Evolutionary conservation across 2,113 vertebrate species (phyloP).

Genomic region (Excalfactoria chinensis): DNA sequence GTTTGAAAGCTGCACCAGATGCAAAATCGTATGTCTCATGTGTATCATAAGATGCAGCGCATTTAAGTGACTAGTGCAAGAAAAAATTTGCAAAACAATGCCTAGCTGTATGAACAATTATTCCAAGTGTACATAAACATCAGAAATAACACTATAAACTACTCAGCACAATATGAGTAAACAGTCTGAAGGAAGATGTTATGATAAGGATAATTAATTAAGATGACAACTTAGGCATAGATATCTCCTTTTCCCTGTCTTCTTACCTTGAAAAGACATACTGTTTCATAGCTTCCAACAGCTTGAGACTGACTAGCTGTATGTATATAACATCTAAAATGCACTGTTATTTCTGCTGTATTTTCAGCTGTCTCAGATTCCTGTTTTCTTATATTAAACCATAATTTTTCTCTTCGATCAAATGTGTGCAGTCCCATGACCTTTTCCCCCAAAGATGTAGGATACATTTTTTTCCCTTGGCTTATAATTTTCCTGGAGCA

Average conservation of each 20-base stretch:
- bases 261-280: neutral
- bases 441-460: neutral
- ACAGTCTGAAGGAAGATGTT: conserved; percentile 8
- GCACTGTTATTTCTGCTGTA: neutral
- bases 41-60: neutral
- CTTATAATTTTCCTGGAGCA: conserved; percentile 61
- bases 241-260: neutral
- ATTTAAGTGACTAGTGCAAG: neutral
- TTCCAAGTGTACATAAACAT: neutral
- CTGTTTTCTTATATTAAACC: neutral
- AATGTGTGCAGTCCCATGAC: neutral
- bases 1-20: neutral
- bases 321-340: neutral
- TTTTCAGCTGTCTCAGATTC: neutral
- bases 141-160: neutral
- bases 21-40: neutral
- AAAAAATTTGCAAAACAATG: neutral
- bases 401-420: neutral
- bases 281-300: neutral
- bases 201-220: conserved; percentile 17
- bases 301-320: conserved; percentile 6
- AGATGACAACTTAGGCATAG: neutral
- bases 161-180: conserved; percentile 9
- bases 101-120: conserved; percentile 1
- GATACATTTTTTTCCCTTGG: neutral